Base-by-base conservation (phyloP, 2,888 invertebrate species). In the Drepana falcataria region DNA sequence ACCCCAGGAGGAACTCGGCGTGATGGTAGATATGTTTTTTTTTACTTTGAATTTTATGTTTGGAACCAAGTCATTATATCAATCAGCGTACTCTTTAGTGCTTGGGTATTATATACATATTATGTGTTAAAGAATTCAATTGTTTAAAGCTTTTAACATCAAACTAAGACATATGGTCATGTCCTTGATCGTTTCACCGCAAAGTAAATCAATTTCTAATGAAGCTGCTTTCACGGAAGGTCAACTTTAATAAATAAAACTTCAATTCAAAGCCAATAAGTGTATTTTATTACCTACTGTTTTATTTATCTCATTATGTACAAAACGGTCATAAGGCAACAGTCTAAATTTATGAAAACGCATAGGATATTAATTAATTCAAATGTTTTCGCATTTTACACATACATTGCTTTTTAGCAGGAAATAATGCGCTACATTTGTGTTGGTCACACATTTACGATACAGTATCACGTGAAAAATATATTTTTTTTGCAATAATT, bases 251-350 rank as follows among this genome's bases (percentile, higher is more conserved):
- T 53, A 52, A 77, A 73, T 77, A 73, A 89, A 85, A 83, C 71
- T 37, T 48, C 74, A 81, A 76, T 69, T 85, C 67, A 87, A 91
- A 91, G 91, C 91, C 88, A 86, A 87, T 90, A 85, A 86, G 86
- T 90, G 86, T 87, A 82, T 82, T 82, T 84, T 88, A 85, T 84
- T 83, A 76, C 76, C 85, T 88, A 89, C 88, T 79, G 79, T 73
- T 75, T 83, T 77, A 81, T 85, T 80, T 77, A 81, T 85, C 81
- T 83, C 68, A 79, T 85, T 90, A 91, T 89, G 79, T 91, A 91
- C 91, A 91, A 90, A 90, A 89, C 83, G 79, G 82, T 87, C 77
- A 85, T 91, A 91, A 90, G 90, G 90, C 90, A 91, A 87, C 89
- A 85, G 83, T 87, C 86, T 72, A 70, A 87, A 90, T 86, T 79